Percentiles rank a stretch among this genome's conserved stretches.
Evolutionary conservation across 2,113 vertebrate species (phyloP).

Genomic region (Diphyllodes magnificus): DNA sequence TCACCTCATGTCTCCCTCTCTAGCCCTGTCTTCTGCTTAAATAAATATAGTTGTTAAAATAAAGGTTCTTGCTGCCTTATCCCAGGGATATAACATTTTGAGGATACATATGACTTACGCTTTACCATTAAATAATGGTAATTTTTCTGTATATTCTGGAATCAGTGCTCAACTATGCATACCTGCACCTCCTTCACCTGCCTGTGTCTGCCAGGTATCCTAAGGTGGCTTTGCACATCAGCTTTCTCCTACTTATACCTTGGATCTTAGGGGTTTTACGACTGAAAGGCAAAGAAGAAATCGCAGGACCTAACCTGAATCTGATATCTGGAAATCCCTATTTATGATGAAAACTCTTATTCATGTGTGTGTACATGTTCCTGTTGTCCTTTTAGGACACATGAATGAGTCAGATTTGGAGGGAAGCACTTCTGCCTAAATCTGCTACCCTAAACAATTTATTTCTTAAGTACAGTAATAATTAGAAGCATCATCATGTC

Average conservation of each 20-base stretch:
- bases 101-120: neutral
- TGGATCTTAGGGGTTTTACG: neutral
- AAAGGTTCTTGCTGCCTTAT: neutral
- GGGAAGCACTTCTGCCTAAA: neutral
- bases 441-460: neutral
- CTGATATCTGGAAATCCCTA: neutral
- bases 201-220: neutral
- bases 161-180: neutral
- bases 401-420: neutral
- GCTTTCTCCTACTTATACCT: neutral
- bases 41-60: neutral
- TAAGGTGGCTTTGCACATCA: neutral
- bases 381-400: neutral
- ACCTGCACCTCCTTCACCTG: neutral
- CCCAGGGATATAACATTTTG: neutral
- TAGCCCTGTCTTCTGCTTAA: neutral
- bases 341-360: neutral
- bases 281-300: neutral
- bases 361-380: rapidly evolving
- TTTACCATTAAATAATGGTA: neutral
- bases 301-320: neutral
- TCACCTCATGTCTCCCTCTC: neutral
- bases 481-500: neutral
- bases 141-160: neutral
- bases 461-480: neutral